Evolutionary conservation across 2,113 vertebrate genomes (phyloP).

Genomic region (Mungos mungo): DNA sequence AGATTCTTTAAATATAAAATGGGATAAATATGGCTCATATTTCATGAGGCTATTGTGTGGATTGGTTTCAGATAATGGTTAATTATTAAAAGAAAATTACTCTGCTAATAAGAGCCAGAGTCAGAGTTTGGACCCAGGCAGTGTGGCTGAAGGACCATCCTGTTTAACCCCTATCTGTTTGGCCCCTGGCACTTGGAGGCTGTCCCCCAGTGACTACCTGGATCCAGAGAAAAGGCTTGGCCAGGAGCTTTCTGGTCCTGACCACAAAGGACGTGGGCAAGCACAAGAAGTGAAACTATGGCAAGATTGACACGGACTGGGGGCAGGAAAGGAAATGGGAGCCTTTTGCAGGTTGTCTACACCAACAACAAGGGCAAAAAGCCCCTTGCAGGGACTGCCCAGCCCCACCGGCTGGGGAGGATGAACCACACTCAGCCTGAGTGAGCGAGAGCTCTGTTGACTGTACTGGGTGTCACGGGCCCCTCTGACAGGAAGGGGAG

Average conservation of each 20-base stretch:
- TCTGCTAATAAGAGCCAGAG: background rate
- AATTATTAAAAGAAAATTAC: background rate
- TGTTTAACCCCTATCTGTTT: background rate
- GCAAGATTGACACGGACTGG: conserved; percentile 50
- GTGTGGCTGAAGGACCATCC: background rate
- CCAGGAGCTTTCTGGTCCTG: conserved; percentile 86
- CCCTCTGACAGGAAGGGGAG: background rate
- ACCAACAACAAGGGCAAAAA: conserved; percentile 84
- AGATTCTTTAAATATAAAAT: background rate
- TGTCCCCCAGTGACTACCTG: conserved; percentile 87
- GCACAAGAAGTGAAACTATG: conserved; percentile 73
- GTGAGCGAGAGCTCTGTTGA: background rate
- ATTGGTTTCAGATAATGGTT: background rate
- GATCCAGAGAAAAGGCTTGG: conserved; percentile 83
- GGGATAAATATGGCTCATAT: background rate
- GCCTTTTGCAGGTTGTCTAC: conserved; percentile 87
- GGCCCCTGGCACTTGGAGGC: background rate
- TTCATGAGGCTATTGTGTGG: background rate
- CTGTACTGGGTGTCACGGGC: accelerated
- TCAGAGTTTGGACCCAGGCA: background rate
- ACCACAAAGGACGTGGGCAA: conserved; percentile 74
- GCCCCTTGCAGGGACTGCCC: background rate
- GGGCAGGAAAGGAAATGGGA: conserved; percentile 60
- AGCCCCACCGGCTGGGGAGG: conserved; percentile 43
- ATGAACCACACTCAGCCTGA: background rate